Evolutionary conservation across 2,797 vertebrate genomes (phyloP), one percentile per base, ranked within the genome.

Genomic region (Premnoplex brunnescens): DNA sequence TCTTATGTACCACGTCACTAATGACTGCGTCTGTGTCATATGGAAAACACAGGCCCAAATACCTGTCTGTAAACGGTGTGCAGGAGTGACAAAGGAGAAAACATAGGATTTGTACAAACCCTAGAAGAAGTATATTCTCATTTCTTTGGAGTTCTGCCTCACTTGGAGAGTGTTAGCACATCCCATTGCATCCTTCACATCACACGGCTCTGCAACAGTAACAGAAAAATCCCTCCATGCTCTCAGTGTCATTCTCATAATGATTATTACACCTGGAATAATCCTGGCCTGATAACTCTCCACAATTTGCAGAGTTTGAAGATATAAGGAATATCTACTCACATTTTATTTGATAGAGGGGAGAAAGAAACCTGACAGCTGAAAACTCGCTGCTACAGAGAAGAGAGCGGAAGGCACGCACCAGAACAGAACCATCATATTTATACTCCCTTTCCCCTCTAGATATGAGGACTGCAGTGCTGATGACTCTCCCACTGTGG

Each of bases 1-100:
- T 52, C 6, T 13, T 1, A 2, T 15, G 21, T 16, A 48, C 21
- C 13, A 21, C 8, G 17, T 32, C 41, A 51, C 5, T 69, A 77
- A 30, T 8, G 7, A 39, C 34, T 55, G 17, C 5, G 1, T 21
- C 14, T 14, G 5, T 12, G 22, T 27, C 3, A 0, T 12, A 13
- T 4, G 5, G 34, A 60, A 26, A 77, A 49, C 37, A 81, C 1
- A 23, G 32, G 15, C 36, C n/a, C 41, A 72, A 63, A 54, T 21
- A 28, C 7, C 13, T 43, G 30, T 11, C 23, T 37, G 7, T 0
- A 2, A 64, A 64, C 9, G 15, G 14, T 5, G 2, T 12, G n/a
- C 30, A 60, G 24, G 24, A 78, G 12, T 26, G 32, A 49, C 17
- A 62, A 62, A 39, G 20, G 3, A 58, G 15, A 49, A 88, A 67